These are phyloP conservation scores for Athene cunicularia DNA, from an alignment of 2,113 vertebrate genomes.

Conservation along the genomic window DNA sequence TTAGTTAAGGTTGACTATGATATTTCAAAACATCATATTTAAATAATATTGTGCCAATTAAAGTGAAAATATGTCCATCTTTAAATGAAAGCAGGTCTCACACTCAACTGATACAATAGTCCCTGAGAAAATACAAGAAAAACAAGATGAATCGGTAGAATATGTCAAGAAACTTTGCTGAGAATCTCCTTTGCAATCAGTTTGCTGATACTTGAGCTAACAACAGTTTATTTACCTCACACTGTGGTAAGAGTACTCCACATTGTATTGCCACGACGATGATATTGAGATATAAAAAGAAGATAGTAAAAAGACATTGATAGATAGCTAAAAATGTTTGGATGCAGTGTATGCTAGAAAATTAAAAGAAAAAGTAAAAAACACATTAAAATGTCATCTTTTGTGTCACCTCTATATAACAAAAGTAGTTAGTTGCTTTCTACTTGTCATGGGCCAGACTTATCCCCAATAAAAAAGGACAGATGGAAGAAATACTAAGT, in stretches of 20 bases:
- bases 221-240: background rate
- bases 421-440: background rate
- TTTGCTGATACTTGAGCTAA: background rate
- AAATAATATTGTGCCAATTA: background rate
- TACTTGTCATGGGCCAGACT: background rate
- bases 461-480: background rate
- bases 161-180: background rate
- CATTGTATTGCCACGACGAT: background rate
- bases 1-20: background rate
- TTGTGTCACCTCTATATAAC: background rate
- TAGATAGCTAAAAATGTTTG: background rate
- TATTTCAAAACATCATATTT: background rate
- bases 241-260: background rate
- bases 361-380: background rate
- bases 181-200: background rate
- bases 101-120: background rate
- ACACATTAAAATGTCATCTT: accelerated
- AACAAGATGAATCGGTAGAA: background rate
- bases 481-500: background rate
- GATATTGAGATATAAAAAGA: background rate
- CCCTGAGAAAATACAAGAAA: background rate
- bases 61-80: background rate
- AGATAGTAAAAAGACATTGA: background rate
- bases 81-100: background rate
- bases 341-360: background rate